Evolutionary conservation across 2,797 vertebrate genomes (phyloP), one percentile per base, ranked within the genome.

Genomic region (Taeniopygia guttata): DNA sequence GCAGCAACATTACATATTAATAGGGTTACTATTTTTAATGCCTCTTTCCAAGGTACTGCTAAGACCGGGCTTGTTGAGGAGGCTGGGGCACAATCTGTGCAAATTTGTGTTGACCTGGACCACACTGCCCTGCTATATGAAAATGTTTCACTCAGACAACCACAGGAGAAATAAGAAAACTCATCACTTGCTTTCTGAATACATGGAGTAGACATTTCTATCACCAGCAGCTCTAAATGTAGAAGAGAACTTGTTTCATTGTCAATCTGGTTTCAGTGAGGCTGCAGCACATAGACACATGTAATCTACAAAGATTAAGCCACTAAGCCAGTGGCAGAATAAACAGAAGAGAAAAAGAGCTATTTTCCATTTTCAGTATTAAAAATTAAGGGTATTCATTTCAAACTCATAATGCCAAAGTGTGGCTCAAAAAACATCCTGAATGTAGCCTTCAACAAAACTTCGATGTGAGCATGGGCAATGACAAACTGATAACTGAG

Each of bases 381-480:
- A 67, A 88, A 87, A 52, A 43, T 17, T 19, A 38, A 48, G 7
- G 5, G 2, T 36, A 36, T 51, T 80, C 2, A 64, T 67, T 75
- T 63, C 14, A 78, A 26, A 82, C 22, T 19, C 10, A 54, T 32
- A 64, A 90, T n/a, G 13, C 54, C 27, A 16, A 83, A 84, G 9
- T 1, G 4, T 29, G 20, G 21, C 16, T 75, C 42, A 82, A 75
- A 94, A 78, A 84, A 14, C 1, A 0, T 29, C 26, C 10, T 13
- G 9, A 56, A 64, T 10, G 13, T 36, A 36, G 46, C 34, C 27
- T 66, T 25, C 8, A 60, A 38, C 43, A 68, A 4, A 58, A 40
- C 15, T 49, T 58, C 0, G 3, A 12, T 0, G 0, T 17, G 20
- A 81, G 16, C 2, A 2, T 7, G 18, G 20, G 19, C 15, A 75